A percentile compares a stretch with the other conserved stretches of the same genome.
Conservation (phyloP, 2,888 invertebrate species). For the Tetragonisca angustula region DNA sequence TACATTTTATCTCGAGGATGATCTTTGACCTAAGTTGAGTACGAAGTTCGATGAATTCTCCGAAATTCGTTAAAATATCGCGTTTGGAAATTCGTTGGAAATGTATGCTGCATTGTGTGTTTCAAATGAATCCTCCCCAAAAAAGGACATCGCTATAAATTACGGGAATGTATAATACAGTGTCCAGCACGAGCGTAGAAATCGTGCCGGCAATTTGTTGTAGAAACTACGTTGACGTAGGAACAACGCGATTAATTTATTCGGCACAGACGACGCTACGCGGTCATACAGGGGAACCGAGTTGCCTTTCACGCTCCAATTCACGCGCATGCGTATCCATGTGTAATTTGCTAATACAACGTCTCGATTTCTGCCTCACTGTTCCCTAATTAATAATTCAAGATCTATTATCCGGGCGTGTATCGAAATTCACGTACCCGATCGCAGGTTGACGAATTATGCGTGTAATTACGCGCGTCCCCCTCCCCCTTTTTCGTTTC, state of each 20-base stretch:
- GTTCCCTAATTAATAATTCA: slow-evolving; percentile 61
- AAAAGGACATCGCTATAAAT: background rate
- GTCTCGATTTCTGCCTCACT: slow-evolving; percentile 60
- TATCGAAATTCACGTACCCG: slow-evolving; percentile 27
- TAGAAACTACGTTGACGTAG: slow-evolving; percentile 11
- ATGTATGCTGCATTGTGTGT: too few relatives aligned
- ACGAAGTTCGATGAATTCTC: background rate
- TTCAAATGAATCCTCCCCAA: background rate
- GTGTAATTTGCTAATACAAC: slow-evolving; percentile 47
- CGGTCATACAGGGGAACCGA: slow-evolving; percentile 24
- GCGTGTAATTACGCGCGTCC: slow-evolving; percentile 32
- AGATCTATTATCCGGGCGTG: slow-evolving; percentile 52
- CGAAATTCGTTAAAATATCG: background rate
- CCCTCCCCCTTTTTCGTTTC: background rate
- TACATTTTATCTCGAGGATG: background rate
- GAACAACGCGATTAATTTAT: slow-evolving; percentile 51
- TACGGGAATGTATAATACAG: background rate
- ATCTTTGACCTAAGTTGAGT: background rate
- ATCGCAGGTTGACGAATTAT: slow-evolving; percentile 22
- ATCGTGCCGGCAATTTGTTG: slow-evolving; percentile 18
- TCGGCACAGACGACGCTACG: slow-evolving; percentile 40
- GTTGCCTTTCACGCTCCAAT: slow-evolving; percentile 45
- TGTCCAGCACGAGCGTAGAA: too few relatives aligned
- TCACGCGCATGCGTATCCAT: slow-evolving; percentile 34
- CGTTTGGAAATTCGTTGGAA: background rate